These are phyloP conservation scores for Oreonectes daqikongensis DNA, from an alignment of 2,797 vertebrate genomes.

Conservation along the genomic window DNA sequence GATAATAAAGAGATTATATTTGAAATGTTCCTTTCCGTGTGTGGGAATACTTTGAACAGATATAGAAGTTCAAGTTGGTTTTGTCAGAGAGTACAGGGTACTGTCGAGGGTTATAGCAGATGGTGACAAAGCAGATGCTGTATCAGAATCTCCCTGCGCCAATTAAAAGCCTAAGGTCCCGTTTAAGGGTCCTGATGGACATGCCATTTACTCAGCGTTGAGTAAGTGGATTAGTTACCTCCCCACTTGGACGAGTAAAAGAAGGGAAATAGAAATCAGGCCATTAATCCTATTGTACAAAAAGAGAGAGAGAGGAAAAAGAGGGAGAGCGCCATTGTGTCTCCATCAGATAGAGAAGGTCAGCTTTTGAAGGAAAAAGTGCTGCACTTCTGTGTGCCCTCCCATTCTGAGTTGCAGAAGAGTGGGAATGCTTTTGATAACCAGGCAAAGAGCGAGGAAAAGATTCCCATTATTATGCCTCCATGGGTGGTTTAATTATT, in stretches of 20 bases:
- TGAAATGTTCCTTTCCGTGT: background rate
- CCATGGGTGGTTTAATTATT: conserved; percentile 32
- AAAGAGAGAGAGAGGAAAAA: conserved; percentile 49
- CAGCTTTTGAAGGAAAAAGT: conserved; percentile 46
- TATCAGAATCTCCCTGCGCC: background rate
- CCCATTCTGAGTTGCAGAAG: conserved; percentile 27
- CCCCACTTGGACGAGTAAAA: conserved; percentile 63
- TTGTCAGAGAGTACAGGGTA: background rate
- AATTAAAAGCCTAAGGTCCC: conserved; percentile 39
- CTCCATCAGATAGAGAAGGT: conserved; percentile 52
- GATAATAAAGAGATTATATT: background rate
- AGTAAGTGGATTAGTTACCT: conserved; percentile 72
- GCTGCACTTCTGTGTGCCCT: conserved; percentile 11
- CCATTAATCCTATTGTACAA: conserved; percentile 73
- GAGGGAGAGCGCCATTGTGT: conserved; percentile 44
- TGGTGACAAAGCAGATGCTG: background rate
- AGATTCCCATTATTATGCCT: conserved; percentile 29
- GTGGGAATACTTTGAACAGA: background rate
- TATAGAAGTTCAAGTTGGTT: background rate
- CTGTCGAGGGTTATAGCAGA: background rate
- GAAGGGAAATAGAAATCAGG: conserved; percentile 72
- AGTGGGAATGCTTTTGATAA: conserved; percentile 44
- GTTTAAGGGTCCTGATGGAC: conserved; percentile 30
- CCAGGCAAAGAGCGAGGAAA: conserved; percentile 11
- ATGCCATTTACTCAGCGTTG: conserved; percentile 34